These are phyloP conservation scores for Hydrolagus affinis DNA, from an alignment of 2,113 vertebrate genomes.

Conservation along the genomic window DNA sequence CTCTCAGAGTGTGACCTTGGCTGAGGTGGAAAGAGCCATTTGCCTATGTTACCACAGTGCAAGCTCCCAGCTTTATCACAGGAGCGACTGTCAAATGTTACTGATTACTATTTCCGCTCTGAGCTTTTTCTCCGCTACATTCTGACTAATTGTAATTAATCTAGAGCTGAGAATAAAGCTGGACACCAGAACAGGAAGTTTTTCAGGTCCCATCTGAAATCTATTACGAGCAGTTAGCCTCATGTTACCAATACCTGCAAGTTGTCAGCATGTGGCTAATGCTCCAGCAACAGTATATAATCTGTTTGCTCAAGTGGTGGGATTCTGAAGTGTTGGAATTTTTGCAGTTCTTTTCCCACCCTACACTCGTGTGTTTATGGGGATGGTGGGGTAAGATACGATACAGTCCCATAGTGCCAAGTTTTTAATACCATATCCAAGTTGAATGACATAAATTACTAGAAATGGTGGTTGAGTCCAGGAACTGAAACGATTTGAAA, in stretches of 20 bases:
- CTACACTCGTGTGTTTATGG: no score
- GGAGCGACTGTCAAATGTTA: slow-evolving; percentile 42
- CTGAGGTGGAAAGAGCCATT: slow-evolving; percentile 68
- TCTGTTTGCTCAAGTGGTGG: no score
- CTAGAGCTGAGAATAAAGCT: slow-evolving; percentile 40
- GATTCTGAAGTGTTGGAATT: no score
- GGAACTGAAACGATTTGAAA: no score
- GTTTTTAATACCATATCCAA: no score
- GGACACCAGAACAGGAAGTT: slow-evolving; percentile 41
- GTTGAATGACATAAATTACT: no score
- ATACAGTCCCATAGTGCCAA: no score
- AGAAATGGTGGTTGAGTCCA: no score
- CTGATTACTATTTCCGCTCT: slow-evolving; percentile 27
- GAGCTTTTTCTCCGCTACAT: slow-evolving; percentile 40
- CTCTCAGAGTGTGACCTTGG: slow-evolving; percentile 57
- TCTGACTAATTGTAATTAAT: slow-evolving; percentile 47
- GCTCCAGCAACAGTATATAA: no score
- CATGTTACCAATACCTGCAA: slow-evolving; percentile 48
- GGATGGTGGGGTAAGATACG: no score
- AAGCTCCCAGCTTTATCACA: slow-evolving; percentile 48
- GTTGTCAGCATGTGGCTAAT: slow-evolving; percentile 39
- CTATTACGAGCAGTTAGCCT: slow-evolving; percentile 45
- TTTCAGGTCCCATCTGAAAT: slow-evolving; percentile 57
- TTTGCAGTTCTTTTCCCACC: no score
- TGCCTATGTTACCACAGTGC: slow-evolving; percentile 62